Percentiles rank a stretch among this genome's conserved stretches.
Conservation (phyloP, 2,888 invertebrate species). For the Hirtodrosophila histrioides region DNA sequence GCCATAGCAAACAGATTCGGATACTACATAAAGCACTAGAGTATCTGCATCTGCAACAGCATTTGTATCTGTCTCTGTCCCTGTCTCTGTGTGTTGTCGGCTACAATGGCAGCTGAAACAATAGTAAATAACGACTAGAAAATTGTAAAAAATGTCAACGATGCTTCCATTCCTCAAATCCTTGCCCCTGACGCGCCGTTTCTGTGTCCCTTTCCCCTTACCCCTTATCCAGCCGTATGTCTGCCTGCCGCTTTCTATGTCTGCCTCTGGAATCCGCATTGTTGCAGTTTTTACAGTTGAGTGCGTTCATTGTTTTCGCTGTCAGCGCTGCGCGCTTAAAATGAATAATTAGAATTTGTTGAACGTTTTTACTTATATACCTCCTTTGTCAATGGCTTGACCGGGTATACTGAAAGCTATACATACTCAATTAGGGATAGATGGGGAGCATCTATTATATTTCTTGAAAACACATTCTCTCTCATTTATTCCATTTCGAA, state of each 20-base stretch:
- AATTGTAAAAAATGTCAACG: slow-evolving; percentile 75
- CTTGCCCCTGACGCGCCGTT: slow-evolving; percentile 55
- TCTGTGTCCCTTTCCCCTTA: slow-evolving; percentile 27
- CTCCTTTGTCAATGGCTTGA: slow-evolving; percentile 4
- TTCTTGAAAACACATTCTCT: too few relatives aligned
- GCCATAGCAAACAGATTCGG: slow-evolving; percentile 53
- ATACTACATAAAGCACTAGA: slow-evolving; percentile 2
- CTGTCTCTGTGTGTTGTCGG: slow-evolving; percentile 24
- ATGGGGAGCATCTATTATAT: too few relatives aligned
- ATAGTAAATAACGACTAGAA: slow-evolving; percentile 77
- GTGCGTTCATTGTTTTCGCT: slow-evolving; percentile 74
- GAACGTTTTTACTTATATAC: slow-evolving; percentile 44
- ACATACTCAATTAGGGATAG: too few relatives aligned
- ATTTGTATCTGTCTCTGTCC: slow-evolving; percentile 3
- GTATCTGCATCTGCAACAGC: slow-evolving; percentile 23
- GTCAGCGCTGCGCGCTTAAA: slow-evolving; percentile 71
- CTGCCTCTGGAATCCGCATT: slow-evolving; percentile 63
- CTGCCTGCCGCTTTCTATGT: slow-evolving; percentile 17
- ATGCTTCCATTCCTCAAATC: slow-evolving; percentile 67
- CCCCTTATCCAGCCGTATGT: not conserved
- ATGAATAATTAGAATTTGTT: slow-evolving; percentile 73
- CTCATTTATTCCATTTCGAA: too few relatives aligned
- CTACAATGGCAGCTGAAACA: slow-evolving; percentile 59
- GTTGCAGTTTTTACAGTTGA: slow-evolving; percentile 74
- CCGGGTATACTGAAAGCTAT: slow-evolving; percentile 8